These are phyloP conservation scores for Adoxophyes honmai DNA, from an alignment of 1,140 invertebrate species.

Conservation along the genomic window DNA sequence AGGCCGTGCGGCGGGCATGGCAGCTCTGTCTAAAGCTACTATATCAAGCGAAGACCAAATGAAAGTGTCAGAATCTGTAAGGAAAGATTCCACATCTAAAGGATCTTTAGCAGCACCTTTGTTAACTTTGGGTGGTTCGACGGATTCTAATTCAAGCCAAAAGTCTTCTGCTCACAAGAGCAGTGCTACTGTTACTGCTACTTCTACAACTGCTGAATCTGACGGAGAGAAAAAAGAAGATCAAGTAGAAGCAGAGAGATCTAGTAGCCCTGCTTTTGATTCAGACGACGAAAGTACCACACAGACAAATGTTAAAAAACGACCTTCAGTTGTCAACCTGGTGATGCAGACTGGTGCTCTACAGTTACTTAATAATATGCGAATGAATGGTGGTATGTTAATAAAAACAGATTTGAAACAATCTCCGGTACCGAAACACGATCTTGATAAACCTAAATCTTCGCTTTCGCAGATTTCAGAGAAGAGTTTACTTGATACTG, in stretches of 20 bases:
- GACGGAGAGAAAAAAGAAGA: constrained; percentile 75
- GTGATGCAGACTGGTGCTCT: constrained; percentile 80
- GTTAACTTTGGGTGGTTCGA: constrained; percentile 63
- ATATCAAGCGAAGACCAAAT: constrained; percentile 85
- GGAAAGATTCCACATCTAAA: constrained; percentile 64
- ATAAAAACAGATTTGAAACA: constrained; percentile 65
- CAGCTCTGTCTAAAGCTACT: constrained; percentile 86
- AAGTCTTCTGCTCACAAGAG: constrained; percentile 80
- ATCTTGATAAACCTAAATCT: constrained; percentile 69
- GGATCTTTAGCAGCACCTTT: constrained; percentile 66
- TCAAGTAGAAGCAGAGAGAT: constrained; percentile 90
- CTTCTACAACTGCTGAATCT: constrained; percentile 76
- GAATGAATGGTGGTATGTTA: constrained; percentile 78
- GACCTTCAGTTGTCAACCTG: constrained; percentile 80
- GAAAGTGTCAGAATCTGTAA: constrained; percentile 62
- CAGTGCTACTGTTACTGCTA: constrained; percentile 78
- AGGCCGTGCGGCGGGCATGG: constrained; percentile 89
- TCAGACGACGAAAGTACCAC: constrained; percentile 92
- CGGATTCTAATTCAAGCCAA: constrained; percentile 80
- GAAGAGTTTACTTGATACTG: constrained; percentile 79
- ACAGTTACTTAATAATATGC: constrained; percentile 78
- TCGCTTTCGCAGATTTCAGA: constrained; percentile 84
- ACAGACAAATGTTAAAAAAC: constrained; percentile 74
- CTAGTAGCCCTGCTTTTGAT: constrained; percentile 96
- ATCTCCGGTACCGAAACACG: constrained; percentile 49